Percentiles rank a stretch among this genome's conserved stretches.
Evolutionary conservation across 1,140 invertebrate genomes (phyloP).

Genomic region (Drosophila willistoni): DNA sequence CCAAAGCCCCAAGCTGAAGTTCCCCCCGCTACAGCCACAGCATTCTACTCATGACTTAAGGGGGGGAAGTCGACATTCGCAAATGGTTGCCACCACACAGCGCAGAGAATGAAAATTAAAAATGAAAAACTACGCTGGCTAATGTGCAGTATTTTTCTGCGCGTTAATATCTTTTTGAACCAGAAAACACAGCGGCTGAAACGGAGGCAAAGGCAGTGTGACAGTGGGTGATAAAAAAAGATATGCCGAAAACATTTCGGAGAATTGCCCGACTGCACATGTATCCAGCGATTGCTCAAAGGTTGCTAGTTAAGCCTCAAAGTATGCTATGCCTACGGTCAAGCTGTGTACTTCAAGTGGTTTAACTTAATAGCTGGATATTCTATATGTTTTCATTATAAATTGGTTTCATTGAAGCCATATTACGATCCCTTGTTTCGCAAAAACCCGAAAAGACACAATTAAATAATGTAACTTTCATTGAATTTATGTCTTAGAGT

Average conservation of each 20-base stretch:
- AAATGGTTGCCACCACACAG: conserved; percentile 4
- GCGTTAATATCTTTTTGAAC: conserved; percentile 33
- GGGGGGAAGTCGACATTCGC: conserved; percentile 10
- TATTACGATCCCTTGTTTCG: too few species aligned
- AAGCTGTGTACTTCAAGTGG: too few species aligned
- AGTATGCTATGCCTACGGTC: too few species aligned
- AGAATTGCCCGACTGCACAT: neutral
- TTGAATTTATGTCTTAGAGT: too few species aligned
- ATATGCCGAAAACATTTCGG: neutral
- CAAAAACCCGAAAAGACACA: too few species aligned
- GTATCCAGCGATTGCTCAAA: neutral
- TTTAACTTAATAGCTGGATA: too few species aligned
- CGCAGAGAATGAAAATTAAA: conserved; percentile 23
- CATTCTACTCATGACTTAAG: neutral
- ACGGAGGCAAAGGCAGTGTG: neutral
- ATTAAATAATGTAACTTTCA: too few species aligned
- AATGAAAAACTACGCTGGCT: conserved; percentile 31
- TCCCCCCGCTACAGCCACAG: neutral
- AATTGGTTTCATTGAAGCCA: too few species aligned
- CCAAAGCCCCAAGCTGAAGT: neutral
- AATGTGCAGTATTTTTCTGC: conserved; percentile 32
- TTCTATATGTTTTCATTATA: too few species aligned
- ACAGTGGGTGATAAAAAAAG: conserved; percentile 21
- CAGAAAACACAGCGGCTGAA: conserved; percentile 11
- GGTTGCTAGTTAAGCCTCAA: too few species aligned